Evolutionary conservation across 1,140 invertebrate species (phyloP).

Genomic region (Musca vetustissima): DNA sequence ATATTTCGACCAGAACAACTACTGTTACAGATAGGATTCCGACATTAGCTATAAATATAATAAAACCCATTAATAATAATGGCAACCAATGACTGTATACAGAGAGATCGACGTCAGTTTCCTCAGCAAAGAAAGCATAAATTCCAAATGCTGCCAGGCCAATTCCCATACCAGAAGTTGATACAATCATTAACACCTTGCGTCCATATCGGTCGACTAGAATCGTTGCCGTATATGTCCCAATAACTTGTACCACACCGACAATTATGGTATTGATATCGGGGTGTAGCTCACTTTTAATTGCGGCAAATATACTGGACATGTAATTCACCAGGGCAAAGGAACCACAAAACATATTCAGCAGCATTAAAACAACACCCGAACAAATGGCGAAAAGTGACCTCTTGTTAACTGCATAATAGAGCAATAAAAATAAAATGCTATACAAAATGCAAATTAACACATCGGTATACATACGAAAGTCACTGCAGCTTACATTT

Average conservation of each 20-base stretch:
- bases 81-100: slow-evolving; percentile 43
- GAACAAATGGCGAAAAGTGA: slow-evolving; percentile 36
- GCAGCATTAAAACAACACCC: slow-evolving; percentile 44
- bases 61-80: slow-evolving; percentile 40
- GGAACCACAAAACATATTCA: slow-evolving; percentile 44
- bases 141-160: slow-evolving; percentile 37
- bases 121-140: slow-evolving; percentile 44
- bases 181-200: slow-evolving; percentile 40
- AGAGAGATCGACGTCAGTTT: slow-evolving; percentile 34
- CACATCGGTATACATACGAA: slow-evolving; percentile 48
- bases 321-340: slow-evolving; percentile 51
- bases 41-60: slow-evolving; percentile 44
- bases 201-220: slow-evolving; percentile 48
- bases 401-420: slow-evolving; percentile 39
- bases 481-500: slow-evolving; percentile 31
- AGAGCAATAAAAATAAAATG: slow-evolving; percentile 2
- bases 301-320: slow-evolving; percentile 65
- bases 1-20: slow-evolving; percentile 46
- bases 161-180: slow-evolving; percentile 37
- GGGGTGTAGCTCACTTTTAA: slow-evolving; percentile 61
- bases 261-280: slow-evolving; percentile 62
- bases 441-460: too few species aligned
- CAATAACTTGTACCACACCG: slow-evolving; percentile 58
- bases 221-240: slow-evolving; percentile 48
- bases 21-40: slow-evolving; percentile 45